Conservation (phyloP, 1,140 invertebrate species). For the Uloborus diversus region DNA sequence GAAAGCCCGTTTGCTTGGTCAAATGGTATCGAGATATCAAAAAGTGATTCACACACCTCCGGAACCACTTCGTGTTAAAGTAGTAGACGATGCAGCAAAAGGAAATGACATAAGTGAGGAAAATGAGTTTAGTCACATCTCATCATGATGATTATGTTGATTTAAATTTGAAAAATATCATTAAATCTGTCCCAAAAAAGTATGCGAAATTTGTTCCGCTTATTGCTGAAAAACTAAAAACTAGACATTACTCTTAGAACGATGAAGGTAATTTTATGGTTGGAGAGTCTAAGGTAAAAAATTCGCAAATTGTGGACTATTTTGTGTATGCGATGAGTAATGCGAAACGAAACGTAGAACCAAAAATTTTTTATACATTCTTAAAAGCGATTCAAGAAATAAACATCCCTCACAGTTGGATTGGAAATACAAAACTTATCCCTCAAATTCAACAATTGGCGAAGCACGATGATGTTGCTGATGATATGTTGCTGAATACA, state of each 20-base stretch:
- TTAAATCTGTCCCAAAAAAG: too few relatives aligned
- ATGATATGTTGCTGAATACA: too few relatives aligned
- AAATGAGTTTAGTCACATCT: too few relatives aligned
- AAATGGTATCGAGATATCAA: constrained; percentile 1
- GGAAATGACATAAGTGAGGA: too few relatives aligned
- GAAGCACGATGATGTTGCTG: too few relatives aligned
- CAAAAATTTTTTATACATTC: not conserved
- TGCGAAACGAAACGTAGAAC: not conserved
- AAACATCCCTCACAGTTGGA: not conserved
- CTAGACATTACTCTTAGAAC: not conserved
- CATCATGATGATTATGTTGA: too few relatives aligned
- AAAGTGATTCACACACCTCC: not conserved
- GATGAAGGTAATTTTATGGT: not conserved
- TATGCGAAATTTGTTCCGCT: constrained; percentile 16
- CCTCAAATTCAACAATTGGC: too few relatives aligned
- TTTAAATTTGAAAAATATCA: too few relatives aligned
- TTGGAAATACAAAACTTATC: too few relatives aligned
- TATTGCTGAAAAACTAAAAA: constrained; percentile 24
- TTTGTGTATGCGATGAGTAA: not conserved
- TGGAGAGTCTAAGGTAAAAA: not conserved
- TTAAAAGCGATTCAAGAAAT: not conserved
- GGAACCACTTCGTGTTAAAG: not conserved
- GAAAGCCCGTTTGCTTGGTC: constrained; percentile 19
- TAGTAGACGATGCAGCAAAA: not conserved
- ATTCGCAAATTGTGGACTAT: not conserved